Evolutionary conservation across 92 coral and sea anemone species (phyloP), one percentile per base, ranked within the genome.

Genomic region (Montipora capitata): DNA sequence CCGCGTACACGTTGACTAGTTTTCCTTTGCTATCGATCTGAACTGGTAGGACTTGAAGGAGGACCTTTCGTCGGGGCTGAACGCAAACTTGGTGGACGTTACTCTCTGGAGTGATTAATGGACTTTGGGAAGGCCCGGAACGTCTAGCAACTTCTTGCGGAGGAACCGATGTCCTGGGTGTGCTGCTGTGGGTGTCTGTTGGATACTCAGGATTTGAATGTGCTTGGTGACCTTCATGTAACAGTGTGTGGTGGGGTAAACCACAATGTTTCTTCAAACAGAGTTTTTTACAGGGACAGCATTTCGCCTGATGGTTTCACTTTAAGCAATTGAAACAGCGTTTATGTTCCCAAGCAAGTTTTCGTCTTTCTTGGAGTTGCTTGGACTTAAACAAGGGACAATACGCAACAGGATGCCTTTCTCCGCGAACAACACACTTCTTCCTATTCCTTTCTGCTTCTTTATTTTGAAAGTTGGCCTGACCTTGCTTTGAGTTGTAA

Each of bases 211-310:
- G 0, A 15, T 4, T 8, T 40, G 76, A 11, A 5, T 65, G 40
- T 10, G 10, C 0, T 42, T 52, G 3, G 3, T 1, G 17, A 35
- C 52, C 75, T 45, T 27, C 63, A 40, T 88, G 88, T 18, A 88
- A 62, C 5, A 73, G 79, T 12, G 92, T 81, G 72, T 72, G 92
- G 58, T 81, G 92, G 0, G 64, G 54, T 4, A 11, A 74, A 2
- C 83, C 82, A 45, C 83, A 73, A 1, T 63, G 88, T 14, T 88
- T 70, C 4, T 62, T 71, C 7, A 49, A 70, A 20, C 92, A 88
- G n/a, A 66, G 61, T 16, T 64, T 74, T 27, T 40, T 38, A 68
- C 91, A 81, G 10, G 88, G 92, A 59, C 92, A 88, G 17, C 41
- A 48, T 68, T 59, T 81, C 63, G 88, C 82, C 45, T 62, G 61